Evolutionary conservation across 2,113 vertebrate genomes (phyloP).

Genomic region (Tricholaema leucomelas): DNA sequence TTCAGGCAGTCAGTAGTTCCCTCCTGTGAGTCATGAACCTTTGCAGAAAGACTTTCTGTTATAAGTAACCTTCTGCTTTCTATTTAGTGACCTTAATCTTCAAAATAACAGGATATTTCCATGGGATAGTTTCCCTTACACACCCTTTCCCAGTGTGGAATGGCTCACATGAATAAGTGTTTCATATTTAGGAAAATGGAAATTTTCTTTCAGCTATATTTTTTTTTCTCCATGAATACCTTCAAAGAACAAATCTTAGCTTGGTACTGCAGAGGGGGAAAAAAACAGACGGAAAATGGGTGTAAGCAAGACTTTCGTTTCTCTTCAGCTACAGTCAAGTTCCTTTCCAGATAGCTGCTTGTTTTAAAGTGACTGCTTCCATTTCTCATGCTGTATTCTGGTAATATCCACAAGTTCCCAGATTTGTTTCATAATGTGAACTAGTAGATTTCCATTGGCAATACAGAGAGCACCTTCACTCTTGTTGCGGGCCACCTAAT

Average conservation of each 20-base stretch:
- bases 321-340: not conserved
- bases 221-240: not conserved
- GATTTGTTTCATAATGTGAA: not conserved
- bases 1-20: conserved; percentile 39
- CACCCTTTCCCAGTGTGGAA: not conserved
- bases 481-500: not conserved
- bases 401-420: not conserved
- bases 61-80: conserved; percentile 52
- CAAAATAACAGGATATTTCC: conserved; percentile 53
- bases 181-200: not conserved
- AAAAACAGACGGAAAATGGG: conserved; percentile 7
- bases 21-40: conserved; percentile 69
- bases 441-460: not conserved
- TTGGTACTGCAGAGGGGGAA: not conserved
- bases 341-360: not conserved
- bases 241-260: conserved; percentile 27
- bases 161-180: not conserved
- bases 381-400: not conserved
- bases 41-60: conserved; percentile 52
- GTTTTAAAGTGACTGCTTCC: not conserved
- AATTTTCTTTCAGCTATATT: not conserved
- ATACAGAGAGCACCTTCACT: not conserved
- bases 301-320: not conserved
- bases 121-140: conserved; percentile 8
- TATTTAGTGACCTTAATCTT: conserved; percentile 63